Percentiles rank a stretch among this genome's conserved stretches.
phyloP scores from a whole-genome alignment of 2,797 vertebrate genomes.

The Eospalax fontanierii region DNA sequence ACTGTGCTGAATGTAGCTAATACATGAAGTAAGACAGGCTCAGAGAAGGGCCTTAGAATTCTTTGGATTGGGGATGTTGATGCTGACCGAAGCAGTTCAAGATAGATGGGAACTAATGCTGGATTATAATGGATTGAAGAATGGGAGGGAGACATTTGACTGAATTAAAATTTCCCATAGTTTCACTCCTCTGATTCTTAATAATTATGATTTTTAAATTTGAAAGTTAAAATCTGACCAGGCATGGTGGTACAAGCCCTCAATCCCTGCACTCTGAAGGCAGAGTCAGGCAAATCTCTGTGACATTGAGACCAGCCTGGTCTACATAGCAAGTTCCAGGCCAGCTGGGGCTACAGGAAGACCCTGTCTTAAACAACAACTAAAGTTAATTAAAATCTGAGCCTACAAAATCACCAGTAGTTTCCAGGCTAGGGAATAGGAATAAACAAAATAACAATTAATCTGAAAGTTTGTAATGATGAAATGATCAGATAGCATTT shows the following conservation, averaged over 20 bases:
- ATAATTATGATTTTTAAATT: background rate
- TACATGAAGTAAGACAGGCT: background rate
- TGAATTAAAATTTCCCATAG: conserved; percentile 48
- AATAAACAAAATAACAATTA: conserved; percentile 38
- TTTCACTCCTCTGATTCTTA: conserved; percentile 41
- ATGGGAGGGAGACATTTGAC: conserved; percentile 24
- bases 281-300: no score
- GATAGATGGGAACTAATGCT: background rate
- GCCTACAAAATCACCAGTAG: background rate
- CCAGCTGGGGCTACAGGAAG: no score
- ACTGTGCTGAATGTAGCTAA: conserved; percentile 28
- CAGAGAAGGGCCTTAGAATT: background rate
- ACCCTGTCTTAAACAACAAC: no score
- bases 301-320: no score
- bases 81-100: background rate
- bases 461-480: conserved; percentile 46
- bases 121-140: background rate
- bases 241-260: no score
- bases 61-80: background rate
- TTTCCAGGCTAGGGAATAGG: conserved; percentile 55
- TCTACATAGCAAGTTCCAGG: no score
- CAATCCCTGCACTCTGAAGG: no score
- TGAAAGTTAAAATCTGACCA: background rate
- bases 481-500: conserved; percentile 24
- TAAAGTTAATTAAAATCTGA: background rate